Conservation (phyloP, 2,797 vertebrate genomes). For the Micromesistius poutassou region DNA sequence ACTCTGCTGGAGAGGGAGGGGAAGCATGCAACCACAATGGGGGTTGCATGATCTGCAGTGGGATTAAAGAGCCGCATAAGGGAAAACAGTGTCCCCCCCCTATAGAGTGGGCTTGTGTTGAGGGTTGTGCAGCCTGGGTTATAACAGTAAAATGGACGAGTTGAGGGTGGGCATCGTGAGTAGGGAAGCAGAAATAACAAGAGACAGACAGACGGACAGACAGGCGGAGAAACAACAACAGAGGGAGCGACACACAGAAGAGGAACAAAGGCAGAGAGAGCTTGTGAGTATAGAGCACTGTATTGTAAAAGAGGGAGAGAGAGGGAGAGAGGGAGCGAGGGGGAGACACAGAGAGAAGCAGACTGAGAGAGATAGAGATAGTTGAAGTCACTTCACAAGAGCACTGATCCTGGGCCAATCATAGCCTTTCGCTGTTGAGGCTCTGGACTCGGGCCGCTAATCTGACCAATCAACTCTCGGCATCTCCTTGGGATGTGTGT, state of each 20-base stretch:
- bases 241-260: not conserved
- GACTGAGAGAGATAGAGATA: not conserved
- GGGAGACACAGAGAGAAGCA: not conserved
- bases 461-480: conserved; percentile 24
- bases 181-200: conserved; percentile 6
- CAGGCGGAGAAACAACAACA: not conserved
- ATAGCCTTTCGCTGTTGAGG: not conserved
- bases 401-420: conserved; percentile 5
- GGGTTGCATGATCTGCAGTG: conserved; percentile 31
- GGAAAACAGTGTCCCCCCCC: not conserved
- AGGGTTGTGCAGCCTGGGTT: not conserved
- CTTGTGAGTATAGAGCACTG: not conserved
- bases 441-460: conserved; percentile 9
- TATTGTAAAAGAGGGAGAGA: not conserved
- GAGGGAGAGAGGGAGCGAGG: no score
- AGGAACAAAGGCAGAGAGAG: not conserved
- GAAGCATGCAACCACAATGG: conserved; percentile 2
- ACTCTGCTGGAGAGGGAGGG: conserved; percentile 14
- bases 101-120: not conserved
- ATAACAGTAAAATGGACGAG: not conserved
- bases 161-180: not conserved
- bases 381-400: not conserved
- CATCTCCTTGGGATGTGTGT: conserved; percentile 14
- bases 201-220: not conserved
- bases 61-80: conserved; percentile 5